Evolutionary conservation across 2,888 invertebrate genomes (phyloP).

Genomic region (Ferdinandea cuprea): DNA sequence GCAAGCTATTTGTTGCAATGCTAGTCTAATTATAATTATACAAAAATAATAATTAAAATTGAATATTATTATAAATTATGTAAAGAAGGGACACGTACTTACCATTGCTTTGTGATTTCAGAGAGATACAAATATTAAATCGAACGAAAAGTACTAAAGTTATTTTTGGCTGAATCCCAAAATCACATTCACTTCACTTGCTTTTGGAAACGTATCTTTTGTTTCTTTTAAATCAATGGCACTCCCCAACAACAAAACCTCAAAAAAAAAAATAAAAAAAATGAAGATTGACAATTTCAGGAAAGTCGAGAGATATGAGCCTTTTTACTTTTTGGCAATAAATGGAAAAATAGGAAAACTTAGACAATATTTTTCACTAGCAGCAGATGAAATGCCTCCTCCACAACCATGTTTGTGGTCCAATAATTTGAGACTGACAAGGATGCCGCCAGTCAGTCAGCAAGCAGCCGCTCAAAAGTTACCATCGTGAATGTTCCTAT

Average conservation of each 20-base stretch:
- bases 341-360: constrained; percentile 12
- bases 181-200: constrained; percentile 10
- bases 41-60: too few relatives aligned
- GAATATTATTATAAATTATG: too few relatives aligned
- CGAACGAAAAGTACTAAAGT: constrained; percentile 20
- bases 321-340: constrained; percentile 33
- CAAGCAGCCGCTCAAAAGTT: constrained; percentile 32
- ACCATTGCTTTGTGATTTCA: constrained; percentile 50
- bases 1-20: too few relatives aligned
- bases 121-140: constrained; percentile 42
- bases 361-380: constrained; percentile 14
- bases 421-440: constrained; percentile 60
- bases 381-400: constrained; percentile 24
- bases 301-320: constrained; percentile 12
- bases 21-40: too few relatives aligned
- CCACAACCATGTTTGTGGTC: constrained; percentile 60
- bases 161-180: constrained; percentile 46
- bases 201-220: not conserved
- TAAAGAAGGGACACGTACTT: too few relatives aligned
- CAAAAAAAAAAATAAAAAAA: not conserved
- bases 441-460: constrained; percentile 53
- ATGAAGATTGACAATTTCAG: constrained; percentile 52
- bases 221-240: not conserved
- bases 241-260: constrained; percentile 20
- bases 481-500: constrained; percentile 58